Base-by-base conservation (phyloP, 2,888 invertebrate species). In the Coremacera marginata region DNA sequence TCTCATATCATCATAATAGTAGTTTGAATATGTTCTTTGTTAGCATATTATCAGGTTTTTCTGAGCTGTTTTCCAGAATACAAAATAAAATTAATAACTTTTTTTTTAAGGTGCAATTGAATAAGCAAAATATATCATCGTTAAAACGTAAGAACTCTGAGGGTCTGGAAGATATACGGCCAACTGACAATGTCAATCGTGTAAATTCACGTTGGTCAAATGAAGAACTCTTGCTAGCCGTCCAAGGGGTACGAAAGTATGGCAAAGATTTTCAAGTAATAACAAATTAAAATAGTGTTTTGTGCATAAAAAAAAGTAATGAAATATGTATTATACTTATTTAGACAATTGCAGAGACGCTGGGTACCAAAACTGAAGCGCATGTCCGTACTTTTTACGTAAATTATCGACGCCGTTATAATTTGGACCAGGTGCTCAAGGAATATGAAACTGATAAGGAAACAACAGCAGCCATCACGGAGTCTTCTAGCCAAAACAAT, bases 321-420 rank as follows among this genome's bases (percentile, higher is more conserved):
- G 1, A 44, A 11, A 11, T 44, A 37, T 44, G 14, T 44, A 1
- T 11, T 44, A 87, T 95, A 97, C 89, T 68, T 49, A 97, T 96
- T 89, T 93, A 96, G 90, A 96, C 97, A 44, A 98, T 98, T 82
- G 97, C 98, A 19, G 98, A 98, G 88, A 94, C 97, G 14, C 92
- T 98, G 81, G 97, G 97, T 80, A 98, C 97, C 72, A 98, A 98
- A 91, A 97, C 96, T 0, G 98, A 98, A 89, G 94, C 95, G 70
- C 98, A 98, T 88, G 92, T 98, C 65, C 94, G 97, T 81, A 94
- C 94, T 70, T 98, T 98, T 90, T 98, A 96, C 90, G 93, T 95
- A 9, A 97, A 96, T 87, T 96, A 98, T 90, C 93, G 97, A 68
- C 94, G 96, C 82, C 93, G 96, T 77, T 97, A 95, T 90, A 96